phyloP scores from a whole-genome alignment of 2,797 vertebrate species.

The Enteromius treurensis region DNA sequence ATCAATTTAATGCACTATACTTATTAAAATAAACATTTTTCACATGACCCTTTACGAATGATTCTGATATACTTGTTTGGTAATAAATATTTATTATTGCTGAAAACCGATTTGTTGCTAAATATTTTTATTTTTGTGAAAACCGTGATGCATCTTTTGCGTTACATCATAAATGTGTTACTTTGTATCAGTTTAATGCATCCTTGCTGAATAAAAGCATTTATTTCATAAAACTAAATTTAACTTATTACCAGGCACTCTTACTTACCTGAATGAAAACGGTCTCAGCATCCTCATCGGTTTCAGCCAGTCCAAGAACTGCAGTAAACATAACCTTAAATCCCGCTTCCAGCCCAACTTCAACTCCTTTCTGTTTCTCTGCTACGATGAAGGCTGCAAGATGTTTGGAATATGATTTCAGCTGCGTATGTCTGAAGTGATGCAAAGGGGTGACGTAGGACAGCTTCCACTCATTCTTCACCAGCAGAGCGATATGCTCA shows the following conservation, averaged over 20 bases:
- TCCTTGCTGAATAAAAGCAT: not conserved
- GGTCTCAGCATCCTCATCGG: constrained; percentile 76
- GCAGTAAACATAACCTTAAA: constrained; percentile 79
- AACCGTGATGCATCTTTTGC: not conserved
- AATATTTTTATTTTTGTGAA: not conserved
- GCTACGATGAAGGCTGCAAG: constrained; percentile 82
- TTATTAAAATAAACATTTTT: not conserved
- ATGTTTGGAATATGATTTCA: constrained; percentile 83
- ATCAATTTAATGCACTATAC: not conserved
- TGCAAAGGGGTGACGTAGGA: constrained; percentile 90
- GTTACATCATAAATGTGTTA: not conserved
- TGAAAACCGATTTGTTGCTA: not conserved
- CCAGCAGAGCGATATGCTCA: constrained; percentile 75
- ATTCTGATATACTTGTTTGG: not conserved
- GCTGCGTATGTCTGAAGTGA: constrained; percentile 78
- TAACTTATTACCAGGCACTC: not conserved
- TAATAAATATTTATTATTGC: not conserved
- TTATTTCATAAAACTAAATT: not conserved
- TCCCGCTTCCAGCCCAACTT: constrained; percentile 74
- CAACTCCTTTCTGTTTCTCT: constrained; percentile 87
- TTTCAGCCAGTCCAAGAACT: constrained; percentile 79
- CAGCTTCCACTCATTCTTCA: constrained; percentile 87
- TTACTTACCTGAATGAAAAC: constrained; percentile 86
- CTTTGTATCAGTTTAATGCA: not conserved
- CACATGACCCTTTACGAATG: not conserved